These are phyloP conservation scores for Panthera tigris DNA, from an alignment of 2,113 vertebrate species.

Conservation along the genomic window DNA sequence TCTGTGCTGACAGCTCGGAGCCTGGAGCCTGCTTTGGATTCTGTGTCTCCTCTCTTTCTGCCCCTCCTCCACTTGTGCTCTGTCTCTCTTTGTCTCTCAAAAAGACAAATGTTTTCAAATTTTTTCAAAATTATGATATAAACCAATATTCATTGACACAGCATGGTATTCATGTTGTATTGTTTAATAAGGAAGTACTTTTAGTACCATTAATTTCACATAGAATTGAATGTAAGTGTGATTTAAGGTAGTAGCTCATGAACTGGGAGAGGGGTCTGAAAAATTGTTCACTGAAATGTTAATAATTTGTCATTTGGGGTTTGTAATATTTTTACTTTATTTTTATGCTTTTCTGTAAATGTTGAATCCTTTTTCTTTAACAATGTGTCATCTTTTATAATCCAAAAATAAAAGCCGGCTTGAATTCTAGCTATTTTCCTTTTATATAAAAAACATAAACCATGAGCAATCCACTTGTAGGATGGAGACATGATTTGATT, in stretches of 20 bases:
- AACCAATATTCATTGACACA: background rate
- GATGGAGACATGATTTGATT: background rate
- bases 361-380: background rate
- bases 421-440: background rate
- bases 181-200: background rate
- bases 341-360: background rate
- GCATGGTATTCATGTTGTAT: background rate
- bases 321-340: background rate
- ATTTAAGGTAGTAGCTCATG: background rate
- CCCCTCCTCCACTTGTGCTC: no score
- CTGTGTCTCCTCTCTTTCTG: no score
- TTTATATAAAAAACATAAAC: background rate
- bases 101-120: no score
- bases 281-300: background rate
- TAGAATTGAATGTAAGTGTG: background rate
- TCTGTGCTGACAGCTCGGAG: no score
- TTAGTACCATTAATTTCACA: background rate
- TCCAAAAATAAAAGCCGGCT: slow-evolving; percentile 49
- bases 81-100: no score
- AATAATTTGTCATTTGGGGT: background rate
- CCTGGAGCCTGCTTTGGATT: no score
- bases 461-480: background rate
- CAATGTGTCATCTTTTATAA: background rate
- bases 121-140: background rate
- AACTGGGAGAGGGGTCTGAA: background rate